phyloP scores from a whole-genome alignment of 2,113 vertebrate genomes.

The Petrocephalus zakoni region DNA sequence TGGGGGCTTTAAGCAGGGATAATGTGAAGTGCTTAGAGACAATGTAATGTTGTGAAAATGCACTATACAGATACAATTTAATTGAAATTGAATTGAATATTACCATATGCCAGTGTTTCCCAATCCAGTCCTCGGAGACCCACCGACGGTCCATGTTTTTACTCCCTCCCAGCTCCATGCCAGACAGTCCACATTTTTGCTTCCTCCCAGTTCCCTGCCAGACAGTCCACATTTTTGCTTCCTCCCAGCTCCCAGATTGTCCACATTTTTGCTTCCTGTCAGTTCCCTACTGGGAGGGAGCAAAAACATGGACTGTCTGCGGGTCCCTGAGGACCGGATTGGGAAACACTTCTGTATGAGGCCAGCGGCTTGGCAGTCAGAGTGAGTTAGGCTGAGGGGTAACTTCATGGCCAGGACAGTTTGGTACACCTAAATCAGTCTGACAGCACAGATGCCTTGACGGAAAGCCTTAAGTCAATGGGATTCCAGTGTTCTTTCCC shows the following conservation, averaged over 20 bases:
- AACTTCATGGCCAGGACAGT: background rate
- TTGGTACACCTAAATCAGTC: background rate
- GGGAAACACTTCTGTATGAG: background rate
- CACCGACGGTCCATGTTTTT: too few species aligned
- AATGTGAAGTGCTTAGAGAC: too few species aligned
- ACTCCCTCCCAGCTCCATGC: too few species aligned
- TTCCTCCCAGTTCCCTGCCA: too few species aligned
- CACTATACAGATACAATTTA: too few species aligned
- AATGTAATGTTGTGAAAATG: too few species aligned
- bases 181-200: too few species aligned
- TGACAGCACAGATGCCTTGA: conserved; percentile 4
- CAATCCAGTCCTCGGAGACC: background rate
- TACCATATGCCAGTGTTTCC: background rate
- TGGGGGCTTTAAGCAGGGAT: too few species aligned
- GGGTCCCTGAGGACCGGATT: background rate
- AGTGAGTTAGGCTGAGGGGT: background rate
- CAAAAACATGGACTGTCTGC: background rate
- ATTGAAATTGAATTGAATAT: too few species aligned
- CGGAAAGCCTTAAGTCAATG: background rate
- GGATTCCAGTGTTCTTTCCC: background rate
- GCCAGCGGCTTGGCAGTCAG: background rate
- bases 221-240: background rate
- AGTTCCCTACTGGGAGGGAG: background rate
- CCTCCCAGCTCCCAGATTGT: background rate
- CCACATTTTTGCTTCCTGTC: background rate